phyloP scores from a whole-genome alignment of 2,797 vertebrate species.

The Eremophila alpestris region DNA sequence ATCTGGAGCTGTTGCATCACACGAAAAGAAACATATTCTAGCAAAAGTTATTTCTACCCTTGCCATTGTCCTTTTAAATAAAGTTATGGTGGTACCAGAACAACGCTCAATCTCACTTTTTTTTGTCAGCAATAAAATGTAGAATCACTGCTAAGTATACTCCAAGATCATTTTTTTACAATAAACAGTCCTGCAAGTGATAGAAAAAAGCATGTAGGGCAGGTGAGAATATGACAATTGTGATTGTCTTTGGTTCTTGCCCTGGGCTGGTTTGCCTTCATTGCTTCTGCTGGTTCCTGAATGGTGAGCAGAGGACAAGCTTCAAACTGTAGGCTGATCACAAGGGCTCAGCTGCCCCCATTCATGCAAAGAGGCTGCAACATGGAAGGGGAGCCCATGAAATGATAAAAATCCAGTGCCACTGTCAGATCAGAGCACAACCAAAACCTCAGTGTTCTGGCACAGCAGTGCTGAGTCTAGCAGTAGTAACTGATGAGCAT shows the following conservation, averaged over 20 bases:
- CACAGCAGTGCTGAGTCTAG: background rate
- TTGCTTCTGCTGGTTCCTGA: background rate
- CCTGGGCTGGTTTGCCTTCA: background rate
- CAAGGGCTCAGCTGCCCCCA: background rate
- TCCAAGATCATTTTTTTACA: accelerated
- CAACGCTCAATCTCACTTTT: background rate
- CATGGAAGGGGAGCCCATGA: background rate
- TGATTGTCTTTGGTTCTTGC: background rate
- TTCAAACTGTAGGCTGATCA: background rate
- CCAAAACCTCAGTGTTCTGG: background rate
- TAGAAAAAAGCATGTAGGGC: background rate
- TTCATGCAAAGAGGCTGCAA: background rate
- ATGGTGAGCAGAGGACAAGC: background rate
- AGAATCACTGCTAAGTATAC: background rate
- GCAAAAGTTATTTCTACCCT: background rate
- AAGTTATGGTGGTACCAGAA: background rate
- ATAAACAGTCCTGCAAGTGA: background rate
- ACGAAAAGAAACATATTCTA: background rate
- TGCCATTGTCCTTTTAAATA: background rate
- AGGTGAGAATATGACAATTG: background rate
- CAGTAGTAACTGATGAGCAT: background rate
- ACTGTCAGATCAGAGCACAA: background rate
- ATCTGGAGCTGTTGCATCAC: background rate
- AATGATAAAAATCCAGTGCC: background rate
- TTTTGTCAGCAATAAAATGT: background rate